Evolutionary conservation across 2,888 invertebrate genomes (phyloP), one percentile per base, ranked within the genome.

Genomic region (Junonia oenone): DNA sequence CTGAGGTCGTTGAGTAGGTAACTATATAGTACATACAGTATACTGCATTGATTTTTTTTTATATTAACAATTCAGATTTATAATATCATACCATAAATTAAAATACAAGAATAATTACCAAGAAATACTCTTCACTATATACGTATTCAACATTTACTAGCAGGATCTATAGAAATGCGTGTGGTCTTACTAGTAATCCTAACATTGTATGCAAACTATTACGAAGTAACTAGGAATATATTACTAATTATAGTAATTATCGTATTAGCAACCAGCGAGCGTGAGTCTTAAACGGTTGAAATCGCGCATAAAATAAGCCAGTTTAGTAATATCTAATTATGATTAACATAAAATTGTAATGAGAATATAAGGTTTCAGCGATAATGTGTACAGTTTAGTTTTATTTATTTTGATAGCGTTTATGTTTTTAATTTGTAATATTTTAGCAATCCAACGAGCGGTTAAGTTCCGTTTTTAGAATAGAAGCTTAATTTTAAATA

Each of bases 121-220:
- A 33, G 31, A 33, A 33, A 11, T n/a, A n/a, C n/a, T 33, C 4
- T 29, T 8, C 9, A 29, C 8, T 37, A 17, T n/a, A n/a, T n/a
- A n/a, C 2, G 14, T 37, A 15, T 14, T 37, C 45, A 35, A 45
- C 22, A 35, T 33, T 38, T 58, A 61, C 63, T 65, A 33, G 1
- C n/a, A 33, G 63, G 56, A 56, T 60, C 45, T 55, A 37, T 43
- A n/a, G 31, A 33, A 33, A 33, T 62, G 59, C 68, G 71, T 72
- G 72, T 67, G 72, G 72, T 73, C 72, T 50, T 27, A 55, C 27
- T 43, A 38, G 53, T 48, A 35, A 35, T 2, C 0, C 35, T 19
- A 63, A 69, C 68, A 71, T 69, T 70, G 72, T 69, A 67, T 66
- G 68, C 68, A 65, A 66, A 69, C 62, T 59, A 38, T 31, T 59